Evolutionary conservation across 1,140 invertebrate species (phyloP).

Genomic region (Globodera ellingtonae): DNA sequence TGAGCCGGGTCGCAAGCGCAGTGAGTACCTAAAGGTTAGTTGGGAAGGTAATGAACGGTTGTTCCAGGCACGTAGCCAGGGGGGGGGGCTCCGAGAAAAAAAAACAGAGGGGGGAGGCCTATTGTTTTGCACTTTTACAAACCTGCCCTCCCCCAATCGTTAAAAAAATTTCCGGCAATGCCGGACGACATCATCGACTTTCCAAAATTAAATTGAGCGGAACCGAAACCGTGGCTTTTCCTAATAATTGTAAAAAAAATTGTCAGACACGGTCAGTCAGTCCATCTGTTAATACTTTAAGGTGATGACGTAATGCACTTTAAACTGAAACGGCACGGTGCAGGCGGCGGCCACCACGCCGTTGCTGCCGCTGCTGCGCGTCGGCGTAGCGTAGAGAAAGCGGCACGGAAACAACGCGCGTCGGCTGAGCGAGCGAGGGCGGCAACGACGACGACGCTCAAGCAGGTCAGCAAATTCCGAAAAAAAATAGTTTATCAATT

Average conservation of each 20-base stretch:
- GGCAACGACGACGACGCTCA: not conserved
- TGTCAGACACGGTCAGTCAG: not conserved
- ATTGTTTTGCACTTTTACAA: too few relatives aligned
- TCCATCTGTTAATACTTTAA: not conserved
- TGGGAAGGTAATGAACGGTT: too few relatives aligned
- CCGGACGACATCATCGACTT: too few relatives aligned
- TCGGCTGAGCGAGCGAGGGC: conserved; percentile 1
- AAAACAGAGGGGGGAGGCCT: too few relatives aligned
- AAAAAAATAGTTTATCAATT: not conserved
- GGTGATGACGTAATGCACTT: conserved; percentile 24
- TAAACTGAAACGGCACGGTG: conserved; percentile 20
- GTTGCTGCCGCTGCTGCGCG: not conserved
- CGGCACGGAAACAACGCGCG: conserved; percentile 4
- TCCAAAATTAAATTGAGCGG: not conserved
- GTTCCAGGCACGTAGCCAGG: too few relatives aligned
- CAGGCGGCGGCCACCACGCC: not conserved
- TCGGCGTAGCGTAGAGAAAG: conserved; percentile 9
- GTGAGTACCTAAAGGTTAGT: conserved; percentile 74
- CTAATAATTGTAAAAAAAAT: not conserved
- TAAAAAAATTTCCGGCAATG: not conserved
- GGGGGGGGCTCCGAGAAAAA: too few relatives aligned
- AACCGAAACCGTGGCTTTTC: not conserved
- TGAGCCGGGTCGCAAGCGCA: conserved; percentile 75
- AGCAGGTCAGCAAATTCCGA: not conserved
- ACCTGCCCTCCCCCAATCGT: too few relatives aligned